These are phyloP conservation scores for Istiophorus platypterus DNA, from an alignment of 2,113 vertebrate species.

Conservation along the genomic window DNA sequence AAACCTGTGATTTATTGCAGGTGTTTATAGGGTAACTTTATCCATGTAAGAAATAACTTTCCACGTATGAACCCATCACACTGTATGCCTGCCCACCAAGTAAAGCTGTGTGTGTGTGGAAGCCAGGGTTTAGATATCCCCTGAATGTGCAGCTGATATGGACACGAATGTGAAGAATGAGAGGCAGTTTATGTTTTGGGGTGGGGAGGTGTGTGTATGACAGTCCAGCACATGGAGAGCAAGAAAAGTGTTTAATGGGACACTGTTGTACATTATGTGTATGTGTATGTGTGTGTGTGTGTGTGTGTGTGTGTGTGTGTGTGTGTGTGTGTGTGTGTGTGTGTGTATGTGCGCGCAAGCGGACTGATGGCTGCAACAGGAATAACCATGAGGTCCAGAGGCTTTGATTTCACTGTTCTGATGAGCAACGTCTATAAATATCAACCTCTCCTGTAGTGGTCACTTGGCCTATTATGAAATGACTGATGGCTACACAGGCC, in stretches of 20 bases:
- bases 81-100: slow-evolving; percentile 18
- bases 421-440: slow-evolving; percentile 78
- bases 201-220: slow-evolving; percentile 23
- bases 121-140: slow-evolving; percentile 40
- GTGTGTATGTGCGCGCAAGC: slow-evolving; percentile 11
- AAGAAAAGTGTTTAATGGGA: neutral
- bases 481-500: neutral
- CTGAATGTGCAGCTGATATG: slow-evolving; percentile 57
- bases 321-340: slow-evolving; percentile 22
- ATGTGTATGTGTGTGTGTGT: slow-evolving; percentile 24
- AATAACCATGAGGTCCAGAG: slow-evolving; percentile 66
- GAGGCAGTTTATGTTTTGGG: slow-evolving; percentile 43
- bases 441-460: slow-evolving; percentile 37
- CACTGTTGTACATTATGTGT: neutral
- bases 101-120: slow-evolving; percentile 15
- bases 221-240: neutral
- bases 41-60: slow-evolving; percentile 25
- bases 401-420: slow-evolving; percentile 75
- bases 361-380: slow-evolving; percentile 56
- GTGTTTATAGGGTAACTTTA: slow-evolving; percentile 26
- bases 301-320: slow-evolving; percentile 13
- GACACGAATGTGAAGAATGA: slow-evolving; percentile 64
- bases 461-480: slow-evolving; percentile 43
- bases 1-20: slow-evolving; percentile 43
- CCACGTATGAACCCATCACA: slow-evolving; percentile 11